Evolutionary conservation across 1,140 invertebrate species (phyloP), one percentile per base, ranked within the genome.

Genomic region (Conus ventricosus): DNA sequence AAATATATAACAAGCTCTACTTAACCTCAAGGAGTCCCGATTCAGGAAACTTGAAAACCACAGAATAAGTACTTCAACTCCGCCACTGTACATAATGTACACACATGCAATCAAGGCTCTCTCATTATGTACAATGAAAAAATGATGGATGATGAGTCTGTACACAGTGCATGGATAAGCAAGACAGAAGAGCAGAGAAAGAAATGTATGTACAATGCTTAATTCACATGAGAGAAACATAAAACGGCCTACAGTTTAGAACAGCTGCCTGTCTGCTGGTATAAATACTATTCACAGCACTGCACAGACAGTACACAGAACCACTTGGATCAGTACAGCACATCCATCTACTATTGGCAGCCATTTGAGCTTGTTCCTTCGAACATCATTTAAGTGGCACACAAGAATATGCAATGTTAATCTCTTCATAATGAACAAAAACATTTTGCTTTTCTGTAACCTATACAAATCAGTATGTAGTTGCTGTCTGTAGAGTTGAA

Each of bases 21-120:
- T 81, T 55, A 51, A 23, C 17, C 20, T 8, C 20, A 81, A 23
- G 23, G 13, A 53, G 80, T 13, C 39, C 20, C 3, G 17, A 54
- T 51, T 54, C 39, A 54, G 27, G 27, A 15, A 81, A 51, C 17
- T 15, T 54, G 17, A 6, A 39, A 81, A 81, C 80, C 80, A 81
- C 80, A 81, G 80, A 81, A 81, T 81, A 81, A 81, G 80, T 81
- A 81, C 80, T 54, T 81, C 80, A 39, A 54, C 80, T 54, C 23
- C 13, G 80, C 80, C 51, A 51, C 27, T 81, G 39, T 81, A 81
- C 80, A 81, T 7, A 81, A 54, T 78, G 76, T 78, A 78, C 76
- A 78, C 25, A 39, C 76, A 78, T 78, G 76, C 76, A 51, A 39
- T 39, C 80, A 54, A 81, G 8, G 80, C 11, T 81, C 8, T 6